phyloP scores from a whole-genome alignment of 2,113 vertebrate genomes.

The Saimiri boliviensis region DNA sequence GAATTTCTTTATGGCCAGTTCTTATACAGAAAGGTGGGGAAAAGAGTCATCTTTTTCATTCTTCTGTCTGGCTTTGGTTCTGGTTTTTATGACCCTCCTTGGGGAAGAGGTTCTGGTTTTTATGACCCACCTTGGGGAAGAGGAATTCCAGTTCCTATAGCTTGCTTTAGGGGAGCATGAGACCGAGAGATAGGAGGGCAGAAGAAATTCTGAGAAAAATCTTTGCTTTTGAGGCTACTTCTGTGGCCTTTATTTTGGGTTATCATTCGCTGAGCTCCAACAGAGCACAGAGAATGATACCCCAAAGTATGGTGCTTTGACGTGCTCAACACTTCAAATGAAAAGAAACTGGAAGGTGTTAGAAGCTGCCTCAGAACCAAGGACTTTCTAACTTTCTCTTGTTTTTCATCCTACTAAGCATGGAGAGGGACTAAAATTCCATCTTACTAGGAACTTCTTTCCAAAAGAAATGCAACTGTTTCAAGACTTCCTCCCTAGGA shows the following conservation, averaged over 20 bases:
- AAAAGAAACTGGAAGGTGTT: not conserved
- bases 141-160: not conserved
- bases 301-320: not conserved
- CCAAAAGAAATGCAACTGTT: not conserved
- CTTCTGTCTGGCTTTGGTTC: not conserved
- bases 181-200: not conserved
- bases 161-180: not conserved
- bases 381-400: not conserved
- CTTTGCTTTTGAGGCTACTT: not conserved
- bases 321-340: not conserved
- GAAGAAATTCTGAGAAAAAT: not conserved
- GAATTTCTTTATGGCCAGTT: not conserved
- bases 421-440: not conserved
- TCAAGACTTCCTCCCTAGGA: not conserved
- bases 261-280: not conserved
- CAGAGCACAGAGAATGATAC: not conserved
- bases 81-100: not conserved
- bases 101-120: not conserved
- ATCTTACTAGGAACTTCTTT: not conserved
- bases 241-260: not conserved
- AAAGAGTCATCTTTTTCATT: not conserved
- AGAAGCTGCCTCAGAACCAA: not conserved
- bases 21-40: not conserved
- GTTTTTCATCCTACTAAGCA: not conserved
- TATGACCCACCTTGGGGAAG: not conserved